phyloP scores from a whole-genome alignment of 2,113 vertebrate species.

The Tupaia tana region DNA sequence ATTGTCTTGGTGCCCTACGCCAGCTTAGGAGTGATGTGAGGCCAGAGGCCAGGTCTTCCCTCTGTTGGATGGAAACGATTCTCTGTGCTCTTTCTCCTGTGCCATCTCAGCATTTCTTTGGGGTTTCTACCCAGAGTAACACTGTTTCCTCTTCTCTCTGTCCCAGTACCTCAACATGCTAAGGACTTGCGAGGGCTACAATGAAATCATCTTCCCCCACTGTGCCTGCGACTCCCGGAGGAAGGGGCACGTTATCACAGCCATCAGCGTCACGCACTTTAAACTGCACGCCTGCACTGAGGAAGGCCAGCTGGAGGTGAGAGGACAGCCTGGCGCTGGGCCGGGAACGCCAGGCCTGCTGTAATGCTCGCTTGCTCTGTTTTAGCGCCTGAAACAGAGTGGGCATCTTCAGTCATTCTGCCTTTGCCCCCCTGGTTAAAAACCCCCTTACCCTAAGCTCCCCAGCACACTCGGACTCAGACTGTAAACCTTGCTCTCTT shows the following conservation, averaged over 20 bases:
- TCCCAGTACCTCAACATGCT: slow-evolving; percentile 95
- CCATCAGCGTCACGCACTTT: slow-evolving; percentile 97
- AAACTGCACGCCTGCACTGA: slow-evolving; percentile 97
- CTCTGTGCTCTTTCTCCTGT: neutral
- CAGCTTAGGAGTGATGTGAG: neutral
- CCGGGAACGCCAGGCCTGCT: rapidly evolving
- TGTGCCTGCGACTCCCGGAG: slow-evolving; percentile 97
- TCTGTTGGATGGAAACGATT: neutral
- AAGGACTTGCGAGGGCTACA: slow-evolving; percentile 96
- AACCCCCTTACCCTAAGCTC: neutral
- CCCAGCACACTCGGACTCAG: neutral
- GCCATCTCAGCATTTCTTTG: neutral
- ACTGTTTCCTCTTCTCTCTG: neutral
- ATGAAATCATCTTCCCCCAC: slow-evolving; percentile 96
- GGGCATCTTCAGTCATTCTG: neutral
- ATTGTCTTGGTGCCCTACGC: neutral
- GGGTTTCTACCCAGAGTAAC: neutral
- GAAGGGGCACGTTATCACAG: slow-evolving; percentile 96
- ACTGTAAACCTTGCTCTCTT: too few species aligned
- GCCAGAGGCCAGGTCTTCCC: neutral
- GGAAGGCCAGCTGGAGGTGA: slow-evolving; percentile 96
- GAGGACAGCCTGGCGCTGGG: neutral
- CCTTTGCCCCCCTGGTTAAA: neutral
- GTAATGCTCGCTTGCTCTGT: rapidly evolving
- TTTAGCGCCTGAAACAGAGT: neutral